Percentiles rank a stretch among this genome's conserved stretches.
Evolutionary conservation across 1,140 invertebrate species (phyloP).

Genomic region (Callitettix versicolor): DNA sequence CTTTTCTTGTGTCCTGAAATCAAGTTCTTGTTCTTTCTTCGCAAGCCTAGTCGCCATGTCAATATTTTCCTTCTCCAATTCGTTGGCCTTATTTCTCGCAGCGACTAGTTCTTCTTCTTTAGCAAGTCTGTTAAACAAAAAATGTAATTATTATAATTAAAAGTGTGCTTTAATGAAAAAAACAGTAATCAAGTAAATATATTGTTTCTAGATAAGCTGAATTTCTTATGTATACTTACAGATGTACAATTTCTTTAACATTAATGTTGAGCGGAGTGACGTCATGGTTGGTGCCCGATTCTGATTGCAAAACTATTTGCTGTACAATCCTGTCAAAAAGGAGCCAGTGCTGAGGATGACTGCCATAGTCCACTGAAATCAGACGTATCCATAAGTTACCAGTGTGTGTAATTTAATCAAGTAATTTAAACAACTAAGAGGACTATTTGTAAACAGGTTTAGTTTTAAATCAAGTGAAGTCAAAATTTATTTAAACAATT

Average conservation of each 20-base stretch:
- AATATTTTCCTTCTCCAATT: constrained; percentile 78
- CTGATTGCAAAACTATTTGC: constrained; percentile 82
- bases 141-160: not conserved
- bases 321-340: constrained; percentile 92
- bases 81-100: constrained; percentile 75
- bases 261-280: constrained; percentile 78
- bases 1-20: constrained; percentile 79
- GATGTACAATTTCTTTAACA: constrained; percentile 80
- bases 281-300: constrained; percentile 67
- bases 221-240: constrained; percentile 46
- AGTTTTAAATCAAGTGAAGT: too few relatives aligned
- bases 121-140: constrained; percentile 46
- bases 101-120: constrained; percentile 89
- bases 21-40: constrained; percentile 88
- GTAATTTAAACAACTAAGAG: too few relatives aligned
- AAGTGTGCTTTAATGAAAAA: constrained; percentile 1
- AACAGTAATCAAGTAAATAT: too few relatives aligned
- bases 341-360: constrained; percentile 83
- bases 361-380: constrained; percentile 59
- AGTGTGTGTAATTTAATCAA: not conserved
- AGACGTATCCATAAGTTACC: not conserved
- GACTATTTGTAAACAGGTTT: too few relatives aligned
- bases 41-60: constrained; percentile 75
- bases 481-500: too few relatives aligned
- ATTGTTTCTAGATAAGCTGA: not conserved